Percentiles rank a stretch among this genome's conserved stretches.
phyloP scores from a whole-genome alignment of 2,113 vertebrate species.

The Lophura nycthemera region DNA sequence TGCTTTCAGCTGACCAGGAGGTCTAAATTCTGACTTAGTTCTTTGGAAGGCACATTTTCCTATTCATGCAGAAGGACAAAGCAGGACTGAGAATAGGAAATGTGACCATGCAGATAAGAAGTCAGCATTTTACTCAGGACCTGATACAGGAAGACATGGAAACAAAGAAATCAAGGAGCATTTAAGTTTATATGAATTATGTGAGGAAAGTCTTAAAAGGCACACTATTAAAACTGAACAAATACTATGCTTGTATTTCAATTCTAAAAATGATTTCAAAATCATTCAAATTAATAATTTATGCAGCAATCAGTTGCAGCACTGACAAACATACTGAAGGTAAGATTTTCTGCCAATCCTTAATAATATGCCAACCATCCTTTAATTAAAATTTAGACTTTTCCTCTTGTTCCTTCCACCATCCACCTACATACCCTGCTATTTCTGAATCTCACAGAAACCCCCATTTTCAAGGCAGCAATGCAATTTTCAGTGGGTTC shows the following conservation, averaged over 20 bases:
- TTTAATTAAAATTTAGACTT: neutral
- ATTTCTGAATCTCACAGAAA: neutral
- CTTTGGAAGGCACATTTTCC: neutral
- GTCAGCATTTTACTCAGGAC: neutral
- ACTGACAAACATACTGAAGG: fast-evolving
- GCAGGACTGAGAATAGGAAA: neutral
- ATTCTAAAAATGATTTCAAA: neutral
- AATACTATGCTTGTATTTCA: neutral
- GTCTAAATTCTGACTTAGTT: neutral
- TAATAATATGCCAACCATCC: neutral
- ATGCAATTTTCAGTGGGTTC: neutral
- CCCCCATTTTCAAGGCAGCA: neutral
- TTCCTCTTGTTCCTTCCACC: neutral
- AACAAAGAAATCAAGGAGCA: neutral
- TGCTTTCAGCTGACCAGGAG: neutral
- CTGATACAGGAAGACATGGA: neutral
- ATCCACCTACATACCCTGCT: neutral
- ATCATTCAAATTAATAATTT: neutral
- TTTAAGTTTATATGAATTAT: fast-evolving
- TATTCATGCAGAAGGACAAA: neutral
- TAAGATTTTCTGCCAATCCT: neutral
- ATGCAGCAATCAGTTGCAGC: neutral
- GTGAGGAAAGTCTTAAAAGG: neutral
- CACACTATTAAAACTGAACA: neutral
- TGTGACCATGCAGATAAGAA: neutral